These are phyloP conservation scores for Nebria salina DNA, from an alignment of 2,888 invertebrate genomes.

Conservation along the genomic window DNA sequence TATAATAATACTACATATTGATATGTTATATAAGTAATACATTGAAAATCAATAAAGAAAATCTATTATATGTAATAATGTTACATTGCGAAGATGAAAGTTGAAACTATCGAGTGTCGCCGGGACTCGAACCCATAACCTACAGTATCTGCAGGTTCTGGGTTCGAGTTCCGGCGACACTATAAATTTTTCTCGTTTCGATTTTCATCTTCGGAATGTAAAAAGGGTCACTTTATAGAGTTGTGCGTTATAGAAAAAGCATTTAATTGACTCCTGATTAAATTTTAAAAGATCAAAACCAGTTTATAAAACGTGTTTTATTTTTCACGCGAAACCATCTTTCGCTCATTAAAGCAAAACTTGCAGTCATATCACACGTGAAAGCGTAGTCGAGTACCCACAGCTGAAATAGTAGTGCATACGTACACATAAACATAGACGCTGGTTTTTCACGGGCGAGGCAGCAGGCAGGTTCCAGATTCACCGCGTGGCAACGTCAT, in stretches of 20 bases:
- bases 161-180: too few relatives aligned
- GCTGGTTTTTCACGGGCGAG: constrained; percentile 23
- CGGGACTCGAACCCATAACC: too few relatives aligned
- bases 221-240: background rate
- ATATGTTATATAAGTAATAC: too few relatives aligned
- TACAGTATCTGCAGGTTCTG: too few relatives aligned
- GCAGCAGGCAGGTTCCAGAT: constrained; percentile 2
- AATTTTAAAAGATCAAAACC: background rate
- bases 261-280: background rate
- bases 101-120: too few relatives aligned
- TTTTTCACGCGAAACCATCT: background rate
- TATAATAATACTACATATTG: too few relatives aligned
- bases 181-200: too few relatives aligned
- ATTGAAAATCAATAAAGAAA: too few relatives aligned
- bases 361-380: constrained; percentile 16
- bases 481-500: constrained; percentile 29
- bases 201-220: too few relatives aligned
- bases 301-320: background rate
- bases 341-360: constrained; percentile 20
- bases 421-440: background rate
- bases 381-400: constrained; percentile 8
- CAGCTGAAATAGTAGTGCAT: background rate
- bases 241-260: background rate
- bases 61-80: too few relatives aligned
- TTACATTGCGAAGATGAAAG: too few relatives aligned